These are phyloP conservation scores for Coenonympha arcania DNA, from an alignment of 2,888 invertebrate species.

Conservation along the genomic window DNA sequence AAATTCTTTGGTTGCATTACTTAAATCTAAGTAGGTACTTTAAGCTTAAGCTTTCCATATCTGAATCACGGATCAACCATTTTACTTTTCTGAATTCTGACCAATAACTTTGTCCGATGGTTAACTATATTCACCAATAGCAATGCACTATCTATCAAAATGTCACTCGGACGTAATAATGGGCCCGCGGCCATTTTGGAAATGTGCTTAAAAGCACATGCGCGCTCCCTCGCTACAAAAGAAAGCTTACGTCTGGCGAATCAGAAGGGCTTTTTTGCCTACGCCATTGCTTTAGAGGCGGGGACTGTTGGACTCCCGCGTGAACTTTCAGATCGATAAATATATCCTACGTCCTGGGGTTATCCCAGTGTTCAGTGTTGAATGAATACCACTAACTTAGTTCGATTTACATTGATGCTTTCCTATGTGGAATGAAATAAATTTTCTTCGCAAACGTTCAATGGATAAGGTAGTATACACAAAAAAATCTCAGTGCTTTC, in stretches of 20 bases:
- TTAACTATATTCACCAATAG: conserved; percentile 15
- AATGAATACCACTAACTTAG: too few relatives aligned
- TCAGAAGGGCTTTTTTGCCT: conserved; percentile 35
- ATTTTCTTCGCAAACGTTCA: too few relatives aligned
- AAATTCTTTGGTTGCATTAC: too few relatives aligned
- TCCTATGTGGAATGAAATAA: too few relatives aligned
- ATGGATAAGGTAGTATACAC: too few relatives aligned
- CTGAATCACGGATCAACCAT: not conserved
- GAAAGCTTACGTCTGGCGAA: conserved; percentile 53
- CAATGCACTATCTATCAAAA: conserved; percentile 25
- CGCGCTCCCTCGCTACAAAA: conserved; percentile 32
- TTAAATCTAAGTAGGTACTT: not conserved
- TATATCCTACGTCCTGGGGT: not conserved
- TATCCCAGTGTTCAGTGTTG: too few relatives aligned
- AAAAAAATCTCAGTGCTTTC: too few relatives aligned
- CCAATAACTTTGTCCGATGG: conserved; percentile 1
- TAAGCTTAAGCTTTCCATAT: not conserved
- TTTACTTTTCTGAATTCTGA: not conserved
- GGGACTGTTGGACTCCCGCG: conserved; percentile 38
- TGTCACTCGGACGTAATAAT: conserved; percentile 18
- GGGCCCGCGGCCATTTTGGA: conserved; percentile 44
- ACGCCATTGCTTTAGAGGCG: conserved; percentile 62
- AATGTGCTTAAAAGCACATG: conserved; percentile 41
- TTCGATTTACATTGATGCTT: too few relatives aligned
- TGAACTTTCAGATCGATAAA: conserved; percentile 34